Base-by-base conservation (phyloP, 2,888 invertebrate genomes). In the Pollenia amentaria region DNA sequence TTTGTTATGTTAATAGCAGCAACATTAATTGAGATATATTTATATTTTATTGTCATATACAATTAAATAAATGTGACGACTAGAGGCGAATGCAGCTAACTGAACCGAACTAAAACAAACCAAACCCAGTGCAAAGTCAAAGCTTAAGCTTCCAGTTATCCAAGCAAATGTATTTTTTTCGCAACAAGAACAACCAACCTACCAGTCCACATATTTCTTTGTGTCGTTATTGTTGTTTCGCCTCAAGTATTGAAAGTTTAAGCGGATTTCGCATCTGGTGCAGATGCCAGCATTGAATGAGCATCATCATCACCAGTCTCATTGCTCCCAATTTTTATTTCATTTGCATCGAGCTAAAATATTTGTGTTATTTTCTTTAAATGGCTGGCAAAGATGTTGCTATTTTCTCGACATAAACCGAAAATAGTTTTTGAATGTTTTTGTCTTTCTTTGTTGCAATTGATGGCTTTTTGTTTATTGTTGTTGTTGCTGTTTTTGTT, bases 11-110 rank as follows among this genome's bases (percentile, higher is more conserved):
- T 70, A 70, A 51, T 70, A 40, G 51, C 51, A 62, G 16, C 55
- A 76, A 62, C 69, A 64, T 48, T 84, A 84, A 84, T 80, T 76
- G 84, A 76, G 75, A 80, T 76, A 80, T 70, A 70, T 85, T 70
- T 79, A 48, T 46, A 44, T 80, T 75, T 80, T 69, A 85, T 76
- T 84, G 75, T 80, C 79, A 64, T 70, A 69, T 42, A 29, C 29
- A 53, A 70, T 64, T 65, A 75, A 79, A 55, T 11, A 57, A 48
- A 65, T 73, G 21, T 57, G 57, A 57, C 42, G 62, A 44, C 64
- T 72, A 14, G 44, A 72, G 53, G 21, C 42, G 44, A 62, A 44
- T 16, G 60, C 21, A 18, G 12, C 0, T 16, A 44, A n/a, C 40
- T 51, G 16, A 8, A 51, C 16, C n/a, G n/a, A 55, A 10, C 53